Percentiles rank a stretch among this genome's conserved stretches.
Evolutionary conservation across 2,113 vertebrate species (phyloP).

Genomic region (Acrocephalus kingi): DNA sequence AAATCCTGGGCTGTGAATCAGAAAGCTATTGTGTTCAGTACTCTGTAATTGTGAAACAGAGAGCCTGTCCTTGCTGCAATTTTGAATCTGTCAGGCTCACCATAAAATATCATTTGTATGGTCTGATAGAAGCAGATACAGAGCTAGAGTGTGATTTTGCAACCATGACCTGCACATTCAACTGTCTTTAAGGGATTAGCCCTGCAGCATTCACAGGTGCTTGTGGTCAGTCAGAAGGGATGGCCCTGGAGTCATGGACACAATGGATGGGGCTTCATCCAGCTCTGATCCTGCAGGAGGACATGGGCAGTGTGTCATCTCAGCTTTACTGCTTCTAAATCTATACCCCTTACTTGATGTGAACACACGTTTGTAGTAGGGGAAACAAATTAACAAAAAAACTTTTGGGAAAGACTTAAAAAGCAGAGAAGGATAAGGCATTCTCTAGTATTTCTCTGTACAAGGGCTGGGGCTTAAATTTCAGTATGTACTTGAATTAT

Average conservation of each 20-base stretch:
- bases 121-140: neutral
- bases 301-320: neutral
- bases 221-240: fast-evolving
- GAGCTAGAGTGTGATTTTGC: neutral
- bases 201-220: neutral
- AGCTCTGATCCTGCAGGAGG: neutral
- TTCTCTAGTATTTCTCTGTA: neutral
- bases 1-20: neutral
- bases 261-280: neutral
- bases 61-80: neutral
- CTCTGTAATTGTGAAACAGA: neutral
- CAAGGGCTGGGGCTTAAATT: neutral
- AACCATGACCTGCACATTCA: neutral
- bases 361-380: neutral
- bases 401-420: neutral
- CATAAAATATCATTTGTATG: neutral
- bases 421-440: neutral
- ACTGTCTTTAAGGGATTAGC: neutral
- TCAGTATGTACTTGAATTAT: neutral
- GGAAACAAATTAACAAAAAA: neutral
- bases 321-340: neutral
- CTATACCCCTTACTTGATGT: neutral
- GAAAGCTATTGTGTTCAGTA: neutral
- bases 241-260: neutral
- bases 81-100: neutral